Evolutionary conservation across 1,140 invertebrate genomes (phyloP).

Genomic region (Campoletis sonorensis): DNA sequence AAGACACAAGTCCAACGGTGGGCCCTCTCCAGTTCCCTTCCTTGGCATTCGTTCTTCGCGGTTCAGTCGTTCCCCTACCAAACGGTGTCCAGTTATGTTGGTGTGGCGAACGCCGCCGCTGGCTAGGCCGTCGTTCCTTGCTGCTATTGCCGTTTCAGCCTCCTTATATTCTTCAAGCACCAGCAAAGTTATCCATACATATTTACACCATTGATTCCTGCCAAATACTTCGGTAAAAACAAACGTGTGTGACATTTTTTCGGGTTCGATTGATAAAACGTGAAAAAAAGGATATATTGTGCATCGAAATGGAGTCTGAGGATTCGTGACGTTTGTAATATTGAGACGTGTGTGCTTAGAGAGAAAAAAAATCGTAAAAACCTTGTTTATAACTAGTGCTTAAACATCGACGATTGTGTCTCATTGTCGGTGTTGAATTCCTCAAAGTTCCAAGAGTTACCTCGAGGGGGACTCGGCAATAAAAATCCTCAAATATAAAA

Average conservation of each 20-base stretch:
- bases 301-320: not conserved
- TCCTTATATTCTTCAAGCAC: slow-evolving; percentile 12
- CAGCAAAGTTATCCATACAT: not conserved
- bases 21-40: slow-evolving; percentile 59
- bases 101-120: slow-evolving; percentile 69
- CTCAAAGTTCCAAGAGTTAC: too few species aligned
- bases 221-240: not conserved
- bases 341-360: too few species aligned
- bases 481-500: too few species aligned
- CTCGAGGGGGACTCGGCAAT: too few species aligned
- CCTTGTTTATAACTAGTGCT: too few species aligned
- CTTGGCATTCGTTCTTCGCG: slow-evolving; percentile 61
- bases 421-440: too few species aligned
- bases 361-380: too few species aligned
- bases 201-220: not conserved
- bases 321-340: too few species aligned
- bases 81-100: slow-evolving; percentile 75
- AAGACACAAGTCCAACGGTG: slow-evolving; percentile 24
- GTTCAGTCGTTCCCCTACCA: slow-evolving; percentile 73
- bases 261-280: not conserved
- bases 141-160: slow-evolving; percentile 29
- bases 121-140: slow-evolving; percentile 58
- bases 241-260: not conserved
- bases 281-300: not conserved
- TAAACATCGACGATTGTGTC: too few species aligned